A percentile compares a stretch with the other conserved stretches of the same genome.
Conservation (phyloP, 2,113 vertebrate species). For the Otolemur garnettii region DNA sequence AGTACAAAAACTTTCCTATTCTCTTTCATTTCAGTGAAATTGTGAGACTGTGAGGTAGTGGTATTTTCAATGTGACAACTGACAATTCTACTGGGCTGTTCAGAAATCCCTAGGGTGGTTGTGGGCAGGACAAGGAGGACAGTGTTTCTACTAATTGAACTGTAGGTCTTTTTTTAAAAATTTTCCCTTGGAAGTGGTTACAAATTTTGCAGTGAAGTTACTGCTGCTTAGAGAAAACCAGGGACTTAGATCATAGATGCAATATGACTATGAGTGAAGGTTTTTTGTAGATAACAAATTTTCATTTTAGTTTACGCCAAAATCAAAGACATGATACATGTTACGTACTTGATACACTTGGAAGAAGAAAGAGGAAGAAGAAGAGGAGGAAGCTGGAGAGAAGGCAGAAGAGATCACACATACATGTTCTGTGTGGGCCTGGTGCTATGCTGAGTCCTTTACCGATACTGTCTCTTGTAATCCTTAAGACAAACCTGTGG, state of each 20-base stretch:
- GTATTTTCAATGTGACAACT: background rate
- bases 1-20: background rate
- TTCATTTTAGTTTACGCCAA: slow-evolving; percentile 36
- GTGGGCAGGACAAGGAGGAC: background rate
- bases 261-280: background rate
- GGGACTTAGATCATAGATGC: background rate
- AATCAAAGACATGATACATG: background rate
- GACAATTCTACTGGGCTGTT: background rate
- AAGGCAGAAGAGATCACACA: background rate
- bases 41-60: background rate
- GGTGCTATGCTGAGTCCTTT: background rate
- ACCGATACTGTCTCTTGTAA: background rate
- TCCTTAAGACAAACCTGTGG: background rate
- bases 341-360: background rate
- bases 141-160: background rate
- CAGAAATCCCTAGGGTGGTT: background rate
- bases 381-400: background rate
- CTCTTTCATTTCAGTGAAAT: slow-evolving; percentile 25
- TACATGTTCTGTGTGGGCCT: background rate
- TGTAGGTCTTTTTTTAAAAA: background rate
- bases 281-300: slow-evolving; percentile 11
- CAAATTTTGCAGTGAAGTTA: background rate
- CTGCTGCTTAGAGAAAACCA: background rate
- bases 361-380: background rate
- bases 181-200: background rate